Percentiles rank a stretch among this genome's conserved stretches.
Conservation (phyloP, 2,113 vertebrate genomes). For the Plectropomus leopardus region DNA sequence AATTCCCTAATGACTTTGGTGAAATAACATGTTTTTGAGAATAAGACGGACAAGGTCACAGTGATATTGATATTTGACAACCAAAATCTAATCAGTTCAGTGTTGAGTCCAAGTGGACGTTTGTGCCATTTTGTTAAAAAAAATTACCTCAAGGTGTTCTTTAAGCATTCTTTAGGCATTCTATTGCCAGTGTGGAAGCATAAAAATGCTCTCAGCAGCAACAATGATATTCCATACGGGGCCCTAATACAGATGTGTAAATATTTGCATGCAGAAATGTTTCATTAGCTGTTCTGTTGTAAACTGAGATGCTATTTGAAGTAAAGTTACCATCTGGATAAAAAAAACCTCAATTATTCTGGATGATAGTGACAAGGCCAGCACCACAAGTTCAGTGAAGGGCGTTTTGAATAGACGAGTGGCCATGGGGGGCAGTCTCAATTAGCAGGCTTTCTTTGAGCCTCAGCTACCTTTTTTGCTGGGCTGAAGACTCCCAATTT, state of each 20-base stretch:
- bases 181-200: constrained; percentile 1
- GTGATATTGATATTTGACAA: too few species aligned
- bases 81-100: too few species aligned
- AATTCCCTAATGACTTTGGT: too few species aligned
- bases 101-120: too few species aligned
- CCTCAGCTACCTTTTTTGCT: constrained; percentile 58
- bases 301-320: not conserved
- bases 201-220: constrained; percentile 32
- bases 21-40: too few species aligned
- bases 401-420: constrained; percentile 54
- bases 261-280: constrained; percentile 8
- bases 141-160: too few species aligned
- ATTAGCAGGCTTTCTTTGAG: constrained; percentile 73
- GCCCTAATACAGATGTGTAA: constrained; percentile 6
- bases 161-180: too few species aligned
- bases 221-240: not conserved
- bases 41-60: too few species aligned
- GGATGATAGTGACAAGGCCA: constrained; percentile 41
- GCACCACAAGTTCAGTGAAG: constrained; percentile 48
- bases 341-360: constrained; percentile 51
- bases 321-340: constrained; percentile 43
- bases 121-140: too few species aligned
- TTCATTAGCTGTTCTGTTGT: not conserved
- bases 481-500: constrained; percentile 65
- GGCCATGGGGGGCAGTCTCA: constrained; percentile 59